Base-by-base conservation (phyloP, 2,888 invertebrate species). In the Brachypalpus laphriformis region DNA sequence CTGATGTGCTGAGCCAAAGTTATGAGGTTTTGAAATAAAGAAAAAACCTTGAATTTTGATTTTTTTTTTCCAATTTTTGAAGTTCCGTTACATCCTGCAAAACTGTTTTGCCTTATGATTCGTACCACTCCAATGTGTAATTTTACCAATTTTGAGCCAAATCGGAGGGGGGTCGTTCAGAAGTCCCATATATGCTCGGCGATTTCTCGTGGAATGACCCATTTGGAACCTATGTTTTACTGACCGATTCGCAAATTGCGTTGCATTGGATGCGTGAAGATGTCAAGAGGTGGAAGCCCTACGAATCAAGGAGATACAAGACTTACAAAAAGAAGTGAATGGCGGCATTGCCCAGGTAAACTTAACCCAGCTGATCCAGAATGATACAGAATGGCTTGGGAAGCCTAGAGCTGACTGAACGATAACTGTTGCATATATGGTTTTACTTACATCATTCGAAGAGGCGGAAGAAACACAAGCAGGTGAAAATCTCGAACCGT, bases 231-330 rank as follows among this genome's bases (percentile, higher is more conserved):
- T 49, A 42, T 34, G n/a, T 37, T 40, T 11, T 72, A 18, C 51
- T 51, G 57, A 75, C 57, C 2, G 47, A 75, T 20, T 66, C 72
- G 11, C 72, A 51, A 16, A 63, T 74, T 11, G 14, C 63, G 9
- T 14, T 65, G 1, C 47, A 63, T 28, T 61, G 45, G 61, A 22
- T 56, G 2, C 9, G 0, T 9, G 56, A 34, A 18, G 56, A 34
- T 34, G 56, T 18, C 1, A 31, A 14, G 14, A 28, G 42, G 4
- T 63, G 45, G 61, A 63, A 63, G 28, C 14, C 74, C 11, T 57
- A 56, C 31, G 65, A 6, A 54, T 74, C 11, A 63, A 47, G 47
- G 63, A 63, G 11, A 63, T 74, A 34, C 63, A 74, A 22, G 56
- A 74, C 34, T 65, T 14, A 74, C 56, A 3, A 14, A 65, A 40